phyloP scores from a whole-genome alignment of 2,797 vertebrate species.

The Chelon labrosus region DNA sequence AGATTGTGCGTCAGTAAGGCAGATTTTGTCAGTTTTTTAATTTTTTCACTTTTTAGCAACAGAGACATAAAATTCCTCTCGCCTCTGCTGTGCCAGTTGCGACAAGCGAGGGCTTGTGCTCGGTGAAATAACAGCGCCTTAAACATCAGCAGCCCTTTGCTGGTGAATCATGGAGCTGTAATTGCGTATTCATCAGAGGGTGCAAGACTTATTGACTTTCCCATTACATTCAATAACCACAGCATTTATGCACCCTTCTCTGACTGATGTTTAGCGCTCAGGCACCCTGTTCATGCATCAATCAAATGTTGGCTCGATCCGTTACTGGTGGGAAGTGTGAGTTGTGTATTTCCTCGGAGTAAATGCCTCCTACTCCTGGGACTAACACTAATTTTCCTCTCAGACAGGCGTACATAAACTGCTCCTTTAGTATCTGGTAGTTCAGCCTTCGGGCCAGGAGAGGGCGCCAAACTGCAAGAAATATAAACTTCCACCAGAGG shows the following conservation, averaged over 20 bases:
- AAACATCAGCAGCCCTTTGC: conserved; percentile 51
- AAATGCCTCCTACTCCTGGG: conserved; percentile 31
- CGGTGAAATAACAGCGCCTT: conserved; percentile 37
- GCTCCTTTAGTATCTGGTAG: not conserved
- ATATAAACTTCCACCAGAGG: not conserved
- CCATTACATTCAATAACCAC: conserved; percentile 59
- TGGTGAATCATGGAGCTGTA: conserved; percentile 39
- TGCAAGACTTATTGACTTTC: conserved; percentile 57
- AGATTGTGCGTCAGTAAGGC: not conserved
- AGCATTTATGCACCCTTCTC: conserved; percentile 27
- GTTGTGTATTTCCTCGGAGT: conserved; percentile 32
- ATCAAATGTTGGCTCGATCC: conserved; percentile 32
- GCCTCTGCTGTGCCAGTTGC: not conserved
- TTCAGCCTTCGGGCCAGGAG: conserved; percentile 40
- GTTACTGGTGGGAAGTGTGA: conserved; percentile 45
- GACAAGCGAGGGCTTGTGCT: conserved; percentile 28
- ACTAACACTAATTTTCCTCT: conserved; percentile 13
- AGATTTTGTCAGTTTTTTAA: not conserved
- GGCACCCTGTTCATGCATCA: conserved; percentile 49
- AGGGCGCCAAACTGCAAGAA: conserved; percentile 36
- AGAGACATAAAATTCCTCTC: not conserved
- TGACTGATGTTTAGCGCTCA: conserved; percentile 50
- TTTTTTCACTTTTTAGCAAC: no score
- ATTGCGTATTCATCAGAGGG: conserved; percentile 59
- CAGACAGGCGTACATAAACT: conserved; percentile 4